phyloP scores from a whole-genome alignment of 2,888 invertebrate genomes.

The Drosophila anomalipes region DNA sequence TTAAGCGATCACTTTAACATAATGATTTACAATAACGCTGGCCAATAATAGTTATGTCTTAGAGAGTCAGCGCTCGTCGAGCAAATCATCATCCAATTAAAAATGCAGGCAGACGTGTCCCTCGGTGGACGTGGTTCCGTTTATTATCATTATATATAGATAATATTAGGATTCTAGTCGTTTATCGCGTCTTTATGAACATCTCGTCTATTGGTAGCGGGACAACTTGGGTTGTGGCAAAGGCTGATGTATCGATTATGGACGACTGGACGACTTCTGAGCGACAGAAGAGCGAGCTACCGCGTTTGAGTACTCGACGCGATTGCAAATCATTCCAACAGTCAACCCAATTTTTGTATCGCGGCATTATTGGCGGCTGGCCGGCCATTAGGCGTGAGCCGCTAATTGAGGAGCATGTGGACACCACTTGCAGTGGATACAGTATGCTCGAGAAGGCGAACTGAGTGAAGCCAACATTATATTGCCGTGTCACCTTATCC shows the following conservation, averaged over 20 bases:
- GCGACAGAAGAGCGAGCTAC: slow-evolving; percentile 90
- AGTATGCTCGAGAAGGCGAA: slow-evolving; percentile 93
- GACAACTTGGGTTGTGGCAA: slow-evolving; percentile 72
- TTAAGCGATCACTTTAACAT: slow-evolving; percentile 31
- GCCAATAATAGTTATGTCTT: slow-evolving; percentile 47
- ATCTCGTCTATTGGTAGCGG: slow-evolving; percentile 65
- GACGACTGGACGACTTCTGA: slow-evolving; percentile 40
- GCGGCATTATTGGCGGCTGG: slow-evolving; percentile 93
- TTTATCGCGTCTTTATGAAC: slow-evolving; percentile 21
- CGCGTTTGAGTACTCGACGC: slow-evolving; percentile 93
- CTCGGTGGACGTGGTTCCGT: slow-evolving; percentile 30
- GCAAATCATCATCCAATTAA: slow-evolving; percentile 4
- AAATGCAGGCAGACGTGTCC: slow-evolving; percentile 51
- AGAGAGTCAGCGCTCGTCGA: slow-evolving; percentile 21
- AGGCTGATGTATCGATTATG: slow-evolving; percentile 38
- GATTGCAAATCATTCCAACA: slow-evolving; percentile 93
- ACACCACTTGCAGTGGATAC: slow-evolving; percentile 96
- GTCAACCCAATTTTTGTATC: slow-evolving; percentile 91
- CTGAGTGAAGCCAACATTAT: slow-evolving; percentile 88
- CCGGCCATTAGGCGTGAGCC: slow-evolving; percentile 94
- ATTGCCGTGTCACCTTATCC: slow-evolving; percentile 88
- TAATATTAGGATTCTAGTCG: slow-evolving; percentile 17
- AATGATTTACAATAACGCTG: slow-evolving; percentile 35
- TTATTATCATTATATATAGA: slow-evolving; percentile 1
- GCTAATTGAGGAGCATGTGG: slow-evolving; percentile 95